Evolutionary conservation across 2,797 vertebrate genomes (phyloP).

Genomic region (Argentina silus): DNA sequence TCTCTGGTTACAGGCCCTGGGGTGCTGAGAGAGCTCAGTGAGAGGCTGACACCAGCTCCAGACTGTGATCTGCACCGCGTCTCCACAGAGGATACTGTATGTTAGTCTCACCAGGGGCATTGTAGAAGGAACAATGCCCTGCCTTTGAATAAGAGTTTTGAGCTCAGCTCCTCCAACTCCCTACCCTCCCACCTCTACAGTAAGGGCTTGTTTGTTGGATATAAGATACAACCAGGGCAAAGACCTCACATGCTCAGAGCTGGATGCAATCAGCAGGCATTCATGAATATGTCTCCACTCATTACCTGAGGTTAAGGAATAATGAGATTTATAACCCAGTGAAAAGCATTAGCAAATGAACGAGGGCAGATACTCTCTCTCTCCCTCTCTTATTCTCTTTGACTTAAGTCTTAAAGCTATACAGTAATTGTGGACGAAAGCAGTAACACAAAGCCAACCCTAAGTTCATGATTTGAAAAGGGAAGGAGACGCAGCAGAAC

Average conservation of each 20-base stretch:
- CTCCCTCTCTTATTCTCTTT: too few species aligned
- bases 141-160: conserved; percentile 15
- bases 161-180: not conserved
- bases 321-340: not conserved
- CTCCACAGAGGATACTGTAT: not conserved
- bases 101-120: conserved; percentile 8
- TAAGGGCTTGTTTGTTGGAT: conserved; percentile 37
- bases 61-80: not conserved
- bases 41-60: not conserved
- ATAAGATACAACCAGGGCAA: conserved; percentile 21
- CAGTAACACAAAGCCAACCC: too few species aligned
- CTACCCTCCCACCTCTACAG: conserved; percentile 8
- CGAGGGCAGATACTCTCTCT: too few species aligned
- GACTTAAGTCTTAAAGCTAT: too few species aligned
- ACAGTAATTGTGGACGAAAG: too few species aligned
- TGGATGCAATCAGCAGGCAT: conserved; percentile 3
- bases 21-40: not conserved
- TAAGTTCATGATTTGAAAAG: not conserved
- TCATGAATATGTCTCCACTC: conserved; percentile 1
- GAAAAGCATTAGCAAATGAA: not conserved
- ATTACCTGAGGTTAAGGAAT: not conserved
- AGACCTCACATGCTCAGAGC: conserved; percentile 3
- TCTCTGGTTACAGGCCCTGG: conserved; percentile 4
- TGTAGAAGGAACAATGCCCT: conserved; percentile 4
- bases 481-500: not conserved